Evolutionary conservation across 2,797 vertebrate genomes (phyloP), one percentile per base, ranked within the genome.

Genomic region (Argyrosomus regius): DNA sequence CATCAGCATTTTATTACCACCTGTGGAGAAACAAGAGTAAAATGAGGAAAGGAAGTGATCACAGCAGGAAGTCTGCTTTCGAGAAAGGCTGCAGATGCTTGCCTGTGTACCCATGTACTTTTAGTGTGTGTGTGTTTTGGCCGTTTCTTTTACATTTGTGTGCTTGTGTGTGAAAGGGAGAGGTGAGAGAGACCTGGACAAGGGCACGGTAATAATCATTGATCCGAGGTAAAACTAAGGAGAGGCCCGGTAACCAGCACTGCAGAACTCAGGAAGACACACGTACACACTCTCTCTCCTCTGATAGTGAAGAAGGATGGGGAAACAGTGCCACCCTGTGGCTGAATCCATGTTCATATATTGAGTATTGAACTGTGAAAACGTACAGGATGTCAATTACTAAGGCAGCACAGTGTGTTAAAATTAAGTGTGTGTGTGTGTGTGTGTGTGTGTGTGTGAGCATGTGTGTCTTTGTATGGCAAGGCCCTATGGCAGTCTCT

Each of bases 161-260:
- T 72, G 60, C 61, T 52, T 73, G 10, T 81, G 57, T 70, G 65
- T 61, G 59, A 72, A 79, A 69, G 43, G 26, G 54, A 56, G 75
- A 71, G 48, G n/a, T 3, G 54, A 69, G 78, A 78, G 73, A 75
- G 48, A 74, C 80, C 84, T 72, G 82, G 80, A 90, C 92, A 94
- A 94, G 90, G 93, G 84, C 92, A 86, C 86, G 75, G 91, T 93
- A 94, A 94, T 93, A 93, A 91, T 83, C 91, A 95, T 90, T 91
- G 92, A 95, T 95, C 91, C 87, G 88, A 94, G 89, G 88, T 92
- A 90, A 94, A 92, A 85, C 88, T 90, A 86, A 90, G 78, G 75
- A 89, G 83, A 88, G 72, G 87, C 85, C 81, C 35, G 6, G 81
- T 87, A 90, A 89, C 83, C 85, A 83, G 83, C 89, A 89, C 84